Conservation (phyloP, 2,888 invertebrate genomes). For the Orchestes rusci region DNA sequence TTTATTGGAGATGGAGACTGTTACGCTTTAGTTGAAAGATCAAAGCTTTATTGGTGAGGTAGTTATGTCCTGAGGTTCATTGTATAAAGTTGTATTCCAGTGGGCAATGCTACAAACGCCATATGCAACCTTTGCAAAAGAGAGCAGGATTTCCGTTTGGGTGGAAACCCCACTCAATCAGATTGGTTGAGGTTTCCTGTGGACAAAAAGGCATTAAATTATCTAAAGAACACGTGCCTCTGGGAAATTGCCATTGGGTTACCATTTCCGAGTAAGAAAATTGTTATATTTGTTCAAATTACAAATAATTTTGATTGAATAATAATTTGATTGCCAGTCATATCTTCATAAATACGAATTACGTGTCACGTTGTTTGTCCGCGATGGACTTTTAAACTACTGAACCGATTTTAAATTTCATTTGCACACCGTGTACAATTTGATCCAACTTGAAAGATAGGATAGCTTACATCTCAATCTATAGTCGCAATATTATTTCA, state of each 20-base stretch:
- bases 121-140: constrained; percentile 57
- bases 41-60: constrained; percentile 75
- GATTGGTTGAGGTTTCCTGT: constrained; percentile 73
- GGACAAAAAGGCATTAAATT: constrained; percentile 59
- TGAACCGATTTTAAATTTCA: too few relatives aligned
- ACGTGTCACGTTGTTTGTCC: too few relatives aligned
- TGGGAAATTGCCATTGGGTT: constrained; percentile 51
- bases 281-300: not conserved
- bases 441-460: too few relatives aligned
- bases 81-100: constrained; percentile 44
- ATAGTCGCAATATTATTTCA: too few relatives aligned
- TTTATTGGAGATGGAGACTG: constrained; percentile 90
- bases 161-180: constrained; percentile 72
- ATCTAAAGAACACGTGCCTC: constrained; percentile 47
- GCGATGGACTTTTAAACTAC: too few relatives aligned
- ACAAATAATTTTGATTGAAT: not conserved
- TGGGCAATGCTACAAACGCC: constrained; percentile 68
- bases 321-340: not conserved
- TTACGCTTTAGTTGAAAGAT: constrained; percentile 85
- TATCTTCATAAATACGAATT: too few relatives aligned
- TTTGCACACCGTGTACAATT: too few relatives aligned
- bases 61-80: not conserved
- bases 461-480: too few relatives aligned
- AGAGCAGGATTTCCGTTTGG: constrained; percentile 43
- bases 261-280: constrained; percentile 63